Evolutionary conservation across 2,888 invertebrate genomes (phyloP).

Genomic region (Loripinus fragilis): DNA sequence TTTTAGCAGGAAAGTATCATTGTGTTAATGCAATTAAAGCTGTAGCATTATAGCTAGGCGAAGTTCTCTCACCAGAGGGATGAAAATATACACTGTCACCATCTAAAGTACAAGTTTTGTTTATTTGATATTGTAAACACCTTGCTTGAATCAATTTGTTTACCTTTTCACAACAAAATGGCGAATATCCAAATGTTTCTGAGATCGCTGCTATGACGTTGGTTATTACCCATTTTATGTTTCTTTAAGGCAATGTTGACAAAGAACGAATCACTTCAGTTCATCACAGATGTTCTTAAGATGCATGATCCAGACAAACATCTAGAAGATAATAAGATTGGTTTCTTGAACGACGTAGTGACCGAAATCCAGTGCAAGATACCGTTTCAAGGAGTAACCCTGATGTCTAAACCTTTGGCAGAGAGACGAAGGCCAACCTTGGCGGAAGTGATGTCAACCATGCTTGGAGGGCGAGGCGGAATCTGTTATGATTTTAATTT

Average conservation of each 20-base stretch:
- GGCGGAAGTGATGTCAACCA: background rate
- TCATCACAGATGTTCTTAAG: background rate
- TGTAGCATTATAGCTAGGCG: no score
- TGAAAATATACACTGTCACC: no score
- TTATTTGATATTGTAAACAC: no score
- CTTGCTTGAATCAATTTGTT: no score
- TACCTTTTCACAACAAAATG: no score
- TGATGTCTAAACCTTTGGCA: background rate
- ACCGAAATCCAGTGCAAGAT: background rate
- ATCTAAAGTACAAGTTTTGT: no score
- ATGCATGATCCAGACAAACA: background rate
- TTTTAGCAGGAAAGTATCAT: no score
- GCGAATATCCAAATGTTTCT: no score
- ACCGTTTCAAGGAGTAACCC: background rate
- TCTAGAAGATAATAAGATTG: background rate
- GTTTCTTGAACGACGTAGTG: background rate
- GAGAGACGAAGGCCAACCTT: background rate
- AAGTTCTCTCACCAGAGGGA: no score
- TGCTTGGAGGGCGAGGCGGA: background rate
- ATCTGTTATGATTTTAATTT: background rate
- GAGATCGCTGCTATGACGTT: no score
- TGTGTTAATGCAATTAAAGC: no score
- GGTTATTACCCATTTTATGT: no score
- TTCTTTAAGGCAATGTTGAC: background rate
- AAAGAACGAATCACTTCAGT: background rate